Percentiles rank a stretch among this genome's conserved stretches.
phyloP scores from a whole-genome alignment of 2,888 invertebrate species.

The Ephialtes manifestator region DNA sequence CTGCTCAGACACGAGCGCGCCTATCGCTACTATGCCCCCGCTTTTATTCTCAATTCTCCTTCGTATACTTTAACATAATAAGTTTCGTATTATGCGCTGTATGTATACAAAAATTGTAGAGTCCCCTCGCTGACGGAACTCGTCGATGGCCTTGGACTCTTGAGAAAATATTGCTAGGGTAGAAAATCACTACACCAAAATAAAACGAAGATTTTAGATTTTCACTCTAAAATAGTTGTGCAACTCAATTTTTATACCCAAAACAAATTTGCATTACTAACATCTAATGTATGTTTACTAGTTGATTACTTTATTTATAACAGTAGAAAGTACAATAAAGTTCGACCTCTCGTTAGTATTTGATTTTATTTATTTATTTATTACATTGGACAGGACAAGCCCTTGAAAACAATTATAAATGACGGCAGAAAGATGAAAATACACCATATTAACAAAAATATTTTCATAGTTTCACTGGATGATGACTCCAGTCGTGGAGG shows the following conservation, averaged over 20 bases:
- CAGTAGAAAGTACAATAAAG: background rate
- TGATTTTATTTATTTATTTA: too few relatives aligned
- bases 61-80: slow-evolving; percentile 84
- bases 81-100: slow-evolving; percentile 82
- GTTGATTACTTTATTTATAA: background rate
- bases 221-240: slow-evolving; percentile 28
- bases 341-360: background rate
- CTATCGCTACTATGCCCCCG: slow-evolving; percentile 27
- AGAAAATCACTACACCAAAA: background rate
- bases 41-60: slow-evolving; percentile 21
- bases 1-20: slow-evolving; percentile 36
- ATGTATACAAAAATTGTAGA: slow-evolving; percentile 72
- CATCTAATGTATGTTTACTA: background rate
- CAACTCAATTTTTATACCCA: slow-evolving; percentile 50
- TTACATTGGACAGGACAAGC: too few relatives aligned
- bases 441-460: too few relatives aligned
- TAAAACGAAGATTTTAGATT: too few relatives aligned
- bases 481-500: too few relatives aligned
- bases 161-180: background rate
- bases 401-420: too few relatives aligned
- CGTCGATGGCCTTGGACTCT: slow-evolving; percentile 31
- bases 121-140: background rate
- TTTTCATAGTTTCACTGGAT: too few relatives aligned
- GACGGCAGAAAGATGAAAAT: too few relatives aligned
- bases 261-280: slow-evolving; percentile 22